A percentile compares a stretch with the other conserved stretches of the same genome.
These are phyloP conservation scores for Standfussiana lucernea DNA, from an alignment of 2,888 invertebrate species.

Conservation along the genomic window DNA sequence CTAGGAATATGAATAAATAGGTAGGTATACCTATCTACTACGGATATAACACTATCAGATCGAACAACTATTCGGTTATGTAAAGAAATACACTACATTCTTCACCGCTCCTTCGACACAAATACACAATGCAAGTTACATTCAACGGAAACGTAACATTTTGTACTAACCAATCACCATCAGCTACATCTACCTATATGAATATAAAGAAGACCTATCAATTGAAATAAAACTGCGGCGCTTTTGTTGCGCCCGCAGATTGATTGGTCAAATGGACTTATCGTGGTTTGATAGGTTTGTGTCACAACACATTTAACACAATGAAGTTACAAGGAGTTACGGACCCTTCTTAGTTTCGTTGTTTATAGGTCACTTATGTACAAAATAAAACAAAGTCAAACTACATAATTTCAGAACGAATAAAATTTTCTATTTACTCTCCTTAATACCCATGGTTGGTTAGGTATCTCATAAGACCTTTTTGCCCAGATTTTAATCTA, in stretches of 20 bases:
- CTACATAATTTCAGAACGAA: not conserved
- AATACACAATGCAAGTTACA: not conserved
- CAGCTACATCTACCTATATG: not conserved
- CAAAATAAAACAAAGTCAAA: not conserved
- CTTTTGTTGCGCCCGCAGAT: conserved; percentile 8
- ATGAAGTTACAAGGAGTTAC: not conserved
- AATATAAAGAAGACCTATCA: not conserved
- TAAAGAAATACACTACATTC: not conserved
- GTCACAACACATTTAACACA: not conserved
- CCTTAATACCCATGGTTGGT: not conserved
- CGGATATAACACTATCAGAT: not conserved
- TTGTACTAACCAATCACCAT: not conserved
- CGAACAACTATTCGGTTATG: not conserved
- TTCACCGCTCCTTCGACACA: not conserved
- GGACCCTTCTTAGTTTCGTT: not conserved
- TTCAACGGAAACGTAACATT: not conserved
- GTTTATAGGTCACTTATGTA: not conserved
- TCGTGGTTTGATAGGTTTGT: conserved; percentile 1
- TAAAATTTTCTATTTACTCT: not conserved
- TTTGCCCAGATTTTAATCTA: not conserved
- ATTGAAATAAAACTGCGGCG: not conserved
- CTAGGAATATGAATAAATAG: not conserved
- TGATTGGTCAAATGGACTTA: not conserved
- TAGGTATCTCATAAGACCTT: not conserved
- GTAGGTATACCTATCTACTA: not conserved